A percentile compares a stretch with the other conserved stretches of the same genome.
phyloP scores from a whole-genome alignment of 2,888 invertebrate species.

The Campaea margaritaria region DNA sequence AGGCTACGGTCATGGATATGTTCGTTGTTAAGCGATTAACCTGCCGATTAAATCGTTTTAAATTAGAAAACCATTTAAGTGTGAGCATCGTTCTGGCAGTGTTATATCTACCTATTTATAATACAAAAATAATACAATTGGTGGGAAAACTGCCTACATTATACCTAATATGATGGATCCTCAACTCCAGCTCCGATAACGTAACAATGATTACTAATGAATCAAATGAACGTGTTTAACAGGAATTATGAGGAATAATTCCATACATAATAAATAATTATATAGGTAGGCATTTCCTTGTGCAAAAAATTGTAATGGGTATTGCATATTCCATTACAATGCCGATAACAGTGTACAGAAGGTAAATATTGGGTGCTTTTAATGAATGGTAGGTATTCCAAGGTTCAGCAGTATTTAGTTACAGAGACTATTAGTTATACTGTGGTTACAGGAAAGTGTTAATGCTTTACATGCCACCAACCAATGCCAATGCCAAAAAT shows the following conservation, averaged over 20 bases:
- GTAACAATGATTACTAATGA: background rate
- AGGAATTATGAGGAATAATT: slow-evolving; percentile 10
- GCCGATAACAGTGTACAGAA: background rate
- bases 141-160: background rate
- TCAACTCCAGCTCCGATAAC: background rate
- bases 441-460: slow-evolving; percentile 49
- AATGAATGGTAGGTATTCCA: slow-evolving; percentile 17
- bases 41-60: no score
- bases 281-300: slow-evolving; percentile 10
- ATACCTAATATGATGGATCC: background rate
- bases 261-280: background rate
- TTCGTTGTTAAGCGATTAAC: no score
- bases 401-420: no score
- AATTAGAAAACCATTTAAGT: no score
- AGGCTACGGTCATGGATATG: no score
- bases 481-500: no score
- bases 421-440: background rate
- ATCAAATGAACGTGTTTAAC: slow-evolving; percentile 11
- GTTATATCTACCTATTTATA: no score
- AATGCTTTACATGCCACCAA: slow-evolving; percentile 12
- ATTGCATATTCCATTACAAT: slow-evolving; percentile 8
- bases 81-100: no score
- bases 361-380: slow-evolving; percentile 12
- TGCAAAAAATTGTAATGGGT: slow-evolving; percentile 5
- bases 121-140: no score